Evolutionary conservation across 2,113 vertebrate species (phyloP).

Genomic region (Labeo catla): DNA sequence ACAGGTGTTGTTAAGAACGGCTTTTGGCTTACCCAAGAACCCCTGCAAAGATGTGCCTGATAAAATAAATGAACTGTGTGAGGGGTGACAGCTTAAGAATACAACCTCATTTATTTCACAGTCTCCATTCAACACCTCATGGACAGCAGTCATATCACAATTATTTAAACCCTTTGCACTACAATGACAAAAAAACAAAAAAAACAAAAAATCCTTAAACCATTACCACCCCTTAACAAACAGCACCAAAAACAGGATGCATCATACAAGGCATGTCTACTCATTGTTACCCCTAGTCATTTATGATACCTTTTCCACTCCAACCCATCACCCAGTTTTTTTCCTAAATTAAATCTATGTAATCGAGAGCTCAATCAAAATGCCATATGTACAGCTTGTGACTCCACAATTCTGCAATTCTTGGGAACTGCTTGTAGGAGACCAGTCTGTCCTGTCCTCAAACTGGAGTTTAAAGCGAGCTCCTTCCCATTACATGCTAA

Average conservation of each 20-base stretch:
- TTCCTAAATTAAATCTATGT: slow-evolving; percentile 22
- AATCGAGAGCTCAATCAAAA: slow-evolving; percentile 33
- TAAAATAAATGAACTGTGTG: slow-evolving; percentile 80
- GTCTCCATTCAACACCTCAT: background rate
- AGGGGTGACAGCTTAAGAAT: slow-evolving; percentile 70
- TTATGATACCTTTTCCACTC: background rate
- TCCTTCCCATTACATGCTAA: slow-evolving; percentile 59
- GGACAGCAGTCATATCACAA: slow-evolving; percentile 18
- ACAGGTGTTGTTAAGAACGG: slow-evolving; percentile 73
- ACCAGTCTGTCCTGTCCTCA: slow-evolving; percentile 48
- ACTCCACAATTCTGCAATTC: background rate
- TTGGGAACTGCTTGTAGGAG: slow-evolving; percentile 3
- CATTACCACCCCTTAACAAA: background rate
- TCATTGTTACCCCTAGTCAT: background rate
- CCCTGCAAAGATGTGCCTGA: slow-evolving; percentile 71
- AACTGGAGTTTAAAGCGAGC: slow-evolving; percentile 45
- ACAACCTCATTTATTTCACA: slow-evolving; percentile 64
- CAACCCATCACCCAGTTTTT: background rate
- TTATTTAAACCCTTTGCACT: slow-evolving; percentile 4
- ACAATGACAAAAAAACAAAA: background rate
- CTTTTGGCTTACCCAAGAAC: slow-evolving; percentile 74
- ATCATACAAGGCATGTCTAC: background rate
- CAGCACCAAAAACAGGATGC: background rate
- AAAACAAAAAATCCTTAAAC: background rate
- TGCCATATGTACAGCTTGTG: background rate